These are phyloP conservation scores for Chaenocephalus aceratus DNA, from an alignment of 2,113 vertebrate genomes.

Conservation along the genomic window DNA sequence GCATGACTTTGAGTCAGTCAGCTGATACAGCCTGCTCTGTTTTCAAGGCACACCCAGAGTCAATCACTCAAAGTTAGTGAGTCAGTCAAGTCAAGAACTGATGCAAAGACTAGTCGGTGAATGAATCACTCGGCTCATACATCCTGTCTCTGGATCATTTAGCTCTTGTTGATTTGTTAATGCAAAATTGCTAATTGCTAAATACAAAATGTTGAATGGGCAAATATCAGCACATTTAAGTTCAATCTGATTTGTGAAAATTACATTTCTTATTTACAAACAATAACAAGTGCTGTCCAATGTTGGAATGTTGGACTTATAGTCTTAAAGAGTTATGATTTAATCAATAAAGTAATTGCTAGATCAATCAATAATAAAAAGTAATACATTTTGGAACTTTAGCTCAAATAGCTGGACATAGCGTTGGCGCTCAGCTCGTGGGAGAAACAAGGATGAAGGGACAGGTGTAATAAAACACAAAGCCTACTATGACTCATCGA, in stretches of 20 bases:
- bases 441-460: neutral
- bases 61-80: conserved; percentile 29
- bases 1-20: conserved; percentile 66
- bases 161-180: neutral
- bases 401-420: neutral
- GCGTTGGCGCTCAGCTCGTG: neutral
- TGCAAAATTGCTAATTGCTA: neutral
- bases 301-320: neutral
- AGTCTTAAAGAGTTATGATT: neutral
- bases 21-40: conserved; percentile 63
- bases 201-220: neutral
- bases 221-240: neutral
- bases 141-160: neutral
- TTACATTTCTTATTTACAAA: too few relatives aligned
- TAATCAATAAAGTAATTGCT: neutral
- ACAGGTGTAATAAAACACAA: neutral
- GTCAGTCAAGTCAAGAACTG: conserved; percentile 22
- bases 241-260: too few relatives aligned
- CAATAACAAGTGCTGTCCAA: neutral
- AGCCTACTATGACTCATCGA: neutral
- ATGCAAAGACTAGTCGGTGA: conserved; percentile 3
- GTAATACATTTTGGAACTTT: neutral
- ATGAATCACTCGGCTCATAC: conserved; percentile 31
- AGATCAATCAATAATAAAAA: neutral
- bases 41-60: conserved; percentile 60